Conservation (phyloP, 2,888 invertebrate species). For the Eupithecia dodoneata region DNA sequence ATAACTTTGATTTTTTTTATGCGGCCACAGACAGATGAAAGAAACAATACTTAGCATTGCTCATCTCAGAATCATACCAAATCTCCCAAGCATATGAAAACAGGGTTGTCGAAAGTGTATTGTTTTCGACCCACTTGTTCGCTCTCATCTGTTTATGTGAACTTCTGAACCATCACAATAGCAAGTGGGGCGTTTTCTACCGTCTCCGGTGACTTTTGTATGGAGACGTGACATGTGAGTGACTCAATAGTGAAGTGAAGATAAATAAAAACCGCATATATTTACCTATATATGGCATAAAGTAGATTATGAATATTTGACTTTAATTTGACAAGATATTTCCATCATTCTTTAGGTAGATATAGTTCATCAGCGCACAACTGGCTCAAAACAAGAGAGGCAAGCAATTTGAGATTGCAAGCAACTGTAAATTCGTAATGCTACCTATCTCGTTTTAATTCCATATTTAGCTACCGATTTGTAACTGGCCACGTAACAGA, state of each 20-base stretch:
- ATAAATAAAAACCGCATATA: background rate
- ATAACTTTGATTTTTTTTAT: background rate
- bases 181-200: conserved; percentile 44
- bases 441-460: background rate
- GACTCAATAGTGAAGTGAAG: background rate
- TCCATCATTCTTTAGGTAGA: background rate
- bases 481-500: conserved; percentile 26
- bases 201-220: conserved; percentile 24
- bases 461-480: conserved; percentile 11
- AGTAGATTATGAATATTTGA: too few relatives aligned
- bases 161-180: conserved; percentile 61
- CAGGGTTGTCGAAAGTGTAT: conserved; percentile 61
- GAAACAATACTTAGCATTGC: background rate
- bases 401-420: background rate
- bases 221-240: conserved; percentile 13
- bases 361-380: background rate
- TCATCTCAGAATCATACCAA: background rate
- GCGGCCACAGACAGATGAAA: background rate
- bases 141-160: conserved; percentile 57
- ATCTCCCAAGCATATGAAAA: conserved; percentile 47
- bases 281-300: too few relatives aligned
- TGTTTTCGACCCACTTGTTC: conserved; percentile 52
- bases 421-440: background rate
- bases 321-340: background rate
- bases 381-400: background rate